Evolutionary conservation across 2,888 invertebrate species (phyloP), one percentile per base, ranked within the genome.

Genomic region (Dicroscelio sp.): DNA sequence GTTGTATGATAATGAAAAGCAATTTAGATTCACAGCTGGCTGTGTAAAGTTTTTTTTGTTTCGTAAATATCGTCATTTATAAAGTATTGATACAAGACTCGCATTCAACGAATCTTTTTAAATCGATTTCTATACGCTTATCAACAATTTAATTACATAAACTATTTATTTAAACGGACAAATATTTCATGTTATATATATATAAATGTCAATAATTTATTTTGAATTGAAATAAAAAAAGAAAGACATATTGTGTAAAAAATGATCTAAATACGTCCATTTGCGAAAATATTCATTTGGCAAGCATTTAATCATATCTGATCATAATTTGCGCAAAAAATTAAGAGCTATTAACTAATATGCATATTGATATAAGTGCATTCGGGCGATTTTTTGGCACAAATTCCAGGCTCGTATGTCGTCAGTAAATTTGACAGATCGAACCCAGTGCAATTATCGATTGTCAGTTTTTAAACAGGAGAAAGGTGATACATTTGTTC

Each of bases 1-100:
- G 78, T 78, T 43, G 63, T 38, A 78, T 63, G 78, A 43, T 78
- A 60, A 78, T 78, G 35, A 30, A 78, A 63, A 78, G 60, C 60
- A 60, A 78, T 78, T 78, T 78, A 78, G 55, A 78, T 78, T 78
- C 78, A 43, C 63, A 60, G 43, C 43, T 38, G 78, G 60, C 63
- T 38, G 35, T 63, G 43, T 30, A 33, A 33, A 35, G 63, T 35
- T 75, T 58, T 78, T 78, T 78, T 63, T 78, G 27, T 43, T 30
- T 58, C 58, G 25, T 75, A 58, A 58, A 75, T 58, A 58, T 58
- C 55, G 58, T 75, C 75, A 35, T 75, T 75, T 75, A 58, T 75
- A 55, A 58, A 35, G 25, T 30, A 71, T 71, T 30, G 52, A 71
- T n/a, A 52, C 48, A 48, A 52, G n/a, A 48, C 8, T 71, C 27